Evolutionary conservation across 2,888 invertebrate species (phyloP), one percentile per base, ranked within the genome.

Genomic region (Drosophila paramelanica): DNA sequence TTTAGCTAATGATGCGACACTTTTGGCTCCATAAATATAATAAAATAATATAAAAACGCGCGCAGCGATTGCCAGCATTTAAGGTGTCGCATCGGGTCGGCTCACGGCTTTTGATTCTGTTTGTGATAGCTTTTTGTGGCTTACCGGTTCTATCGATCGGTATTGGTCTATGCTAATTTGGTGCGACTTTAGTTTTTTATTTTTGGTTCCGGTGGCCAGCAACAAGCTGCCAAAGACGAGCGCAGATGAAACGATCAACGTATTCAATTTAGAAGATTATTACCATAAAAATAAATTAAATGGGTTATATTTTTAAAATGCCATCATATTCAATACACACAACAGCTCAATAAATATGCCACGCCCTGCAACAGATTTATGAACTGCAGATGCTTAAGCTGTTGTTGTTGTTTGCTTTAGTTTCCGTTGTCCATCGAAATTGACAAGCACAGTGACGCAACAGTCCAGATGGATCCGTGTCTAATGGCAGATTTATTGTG

Each of bases 21-120:
- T 50, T 59, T 56, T 47, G n/a, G 49, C 66, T 55, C 56, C 69
- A 82, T 82, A 82, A 86, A 82, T 83, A 70, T 71, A 31, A 8
- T 31, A 36, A 13, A 36, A 13, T 36, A 36, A 13, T 13, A 36
- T 45, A 14, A 17, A 17, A 17, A 50, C 43, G 53, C 61, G 67
- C 55, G 58, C 50, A 52, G 78, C 62, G 81, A 76, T 78, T 73
- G 73, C 76, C 85, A 81, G 81, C 81, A 81, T 81, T 84, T 75
- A 71, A 76, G 59, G 27, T 8, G 27, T 31, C 27, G 59, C 67
- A 64, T 57, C 11, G 27, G 33, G 62, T 67, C 82, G 73, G 73
- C 85, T 81, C 53, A 67, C 66, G 65, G 70, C 77, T 79, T 87
- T 88, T 73, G 73, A 79, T 73, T 78, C 65, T 57, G 53, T 67